phyloP scores from a whole-genome alignment of 2,888 invertebrate genomes.

The Diogma glabrata region DNA sequence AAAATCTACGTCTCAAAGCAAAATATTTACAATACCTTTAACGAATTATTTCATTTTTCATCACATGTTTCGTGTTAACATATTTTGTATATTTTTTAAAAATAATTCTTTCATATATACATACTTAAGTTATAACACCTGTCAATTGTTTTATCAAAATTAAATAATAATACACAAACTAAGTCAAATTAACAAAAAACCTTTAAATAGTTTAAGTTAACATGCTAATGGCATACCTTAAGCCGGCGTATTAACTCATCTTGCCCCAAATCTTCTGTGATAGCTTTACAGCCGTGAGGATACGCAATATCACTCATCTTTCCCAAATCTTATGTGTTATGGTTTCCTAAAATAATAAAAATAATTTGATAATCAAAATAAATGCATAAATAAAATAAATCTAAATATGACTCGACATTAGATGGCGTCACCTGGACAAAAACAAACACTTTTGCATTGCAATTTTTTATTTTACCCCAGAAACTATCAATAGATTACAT shows the following conservation, averaged over 20 bases:
- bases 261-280: conserved; percentile 87
- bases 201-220: conserved; percentile 3
- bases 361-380: neutral
- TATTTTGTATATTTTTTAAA: too few species aligned
- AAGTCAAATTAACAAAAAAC: neutral
- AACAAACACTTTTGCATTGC: neutral
- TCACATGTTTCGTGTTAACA: too few species aligned
- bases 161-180: neutral
- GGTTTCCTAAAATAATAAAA: neutral
- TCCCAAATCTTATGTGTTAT: neutral
- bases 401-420: conserved; percentile 6
- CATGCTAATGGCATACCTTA: conserved; percentile 59
- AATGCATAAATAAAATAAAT: neutral
- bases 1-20: too few species aligned
- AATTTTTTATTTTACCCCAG: neutral
- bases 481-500: too few species aligned
- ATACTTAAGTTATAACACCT: too few species aligned
- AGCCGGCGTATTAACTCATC: conserved; percentile 91
- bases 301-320: conserved; percentile 79
- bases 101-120: too few species aligned
- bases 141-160: too few species aligned
- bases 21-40: too few species aligned
- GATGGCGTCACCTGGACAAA: conserved; percentile 8
- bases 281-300: conserved; percentile 89
- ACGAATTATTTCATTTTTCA: too few species aligned